Conservation (phyloP, 2,888 invertebrate genomes). For the Scaptomyza reducta region DNA sequence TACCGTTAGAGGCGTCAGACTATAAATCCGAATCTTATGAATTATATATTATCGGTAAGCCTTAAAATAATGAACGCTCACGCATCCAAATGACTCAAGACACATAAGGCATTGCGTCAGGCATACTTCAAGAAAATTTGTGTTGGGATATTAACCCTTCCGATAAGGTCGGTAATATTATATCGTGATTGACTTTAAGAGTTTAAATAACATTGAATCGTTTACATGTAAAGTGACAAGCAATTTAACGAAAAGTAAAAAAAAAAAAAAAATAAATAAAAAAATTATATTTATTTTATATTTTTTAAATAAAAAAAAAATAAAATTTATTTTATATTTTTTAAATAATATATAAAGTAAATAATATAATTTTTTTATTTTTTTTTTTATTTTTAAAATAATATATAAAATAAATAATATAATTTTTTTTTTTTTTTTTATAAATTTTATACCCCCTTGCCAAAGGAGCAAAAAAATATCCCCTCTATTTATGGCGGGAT, state of each 20-base stretch:
- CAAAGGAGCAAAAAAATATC: too few relatives aligned
- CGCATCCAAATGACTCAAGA: slow-evolving; percentile 27
- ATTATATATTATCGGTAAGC: slow-evolving; percentile 40
- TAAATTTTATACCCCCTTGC: too few relatives aligned
- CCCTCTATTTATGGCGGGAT: too few relatives aligned
- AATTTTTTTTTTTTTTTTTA: too few relatives aligned
- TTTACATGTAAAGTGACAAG: slow-evolving; percentile 11
- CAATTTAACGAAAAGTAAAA: background rate
- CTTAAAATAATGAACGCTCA: slow-evolving; percentile 47
- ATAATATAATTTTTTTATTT: too few relatives aligned
- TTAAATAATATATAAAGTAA: too few relatives aligned
- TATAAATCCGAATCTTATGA: slow-evolving; percentile 56
- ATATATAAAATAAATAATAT: too few relatives aligned
- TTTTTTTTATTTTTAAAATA: too few relatives aligned
- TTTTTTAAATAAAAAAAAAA: too few relatives aligned
- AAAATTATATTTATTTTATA: too few relatives aligned
- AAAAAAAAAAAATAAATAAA: slow-evolving; percentile 5
- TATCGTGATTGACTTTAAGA: too few relatives aligned
- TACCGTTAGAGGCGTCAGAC: slow-evolving; percentile 59
- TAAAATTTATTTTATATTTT: too few relatives aligned
- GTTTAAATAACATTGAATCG: background rate
- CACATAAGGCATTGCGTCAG: background rate
- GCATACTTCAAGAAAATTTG: background rate
- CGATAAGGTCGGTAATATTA: background rate
- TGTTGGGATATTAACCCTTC: background rate